phyloP scores from a whole-genome alignment of 2,888 invertebrate species.

The Nemapogon koenigi region DNA sequence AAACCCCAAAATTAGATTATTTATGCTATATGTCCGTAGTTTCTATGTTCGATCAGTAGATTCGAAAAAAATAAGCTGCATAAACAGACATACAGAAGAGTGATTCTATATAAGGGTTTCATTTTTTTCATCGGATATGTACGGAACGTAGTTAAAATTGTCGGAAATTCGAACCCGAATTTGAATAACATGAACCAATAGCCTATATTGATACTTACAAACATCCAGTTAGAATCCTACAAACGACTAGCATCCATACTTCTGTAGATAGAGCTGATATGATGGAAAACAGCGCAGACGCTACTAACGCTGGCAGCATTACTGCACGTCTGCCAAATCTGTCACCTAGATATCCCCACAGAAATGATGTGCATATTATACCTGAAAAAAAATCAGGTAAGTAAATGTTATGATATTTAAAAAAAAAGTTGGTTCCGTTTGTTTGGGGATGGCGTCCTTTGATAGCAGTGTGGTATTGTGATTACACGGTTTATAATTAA shows the following conservation, averaged over 20 bases:
- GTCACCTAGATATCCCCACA: slow-evolving; percentile 84
- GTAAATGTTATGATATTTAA: no score
- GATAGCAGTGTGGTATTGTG: no score
- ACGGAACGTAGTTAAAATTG: neutral
- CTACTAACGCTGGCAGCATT: slow-evolving; percentile 51
- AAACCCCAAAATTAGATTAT: no score
- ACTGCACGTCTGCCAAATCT: slow-evolving; percentile 70
- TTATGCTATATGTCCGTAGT: no score
- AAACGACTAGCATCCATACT: slow-evolving; percentile 63
- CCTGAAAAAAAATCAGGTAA: slow-evolving; percentile 54
- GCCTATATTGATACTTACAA: slow-evolving; percentile 37
- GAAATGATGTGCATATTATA: slow-evolving; percentile 74
- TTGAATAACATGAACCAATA: neutral
- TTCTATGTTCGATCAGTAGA: no score
- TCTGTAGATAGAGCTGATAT: slow-evolving; percentile 66
- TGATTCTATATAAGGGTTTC: no score
- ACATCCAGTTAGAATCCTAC: slow-evolving; percentile 73
- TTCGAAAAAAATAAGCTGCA: no score
- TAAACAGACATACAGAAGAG: no score
- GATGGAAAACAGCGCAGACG: slow-evolving; percentile 61
- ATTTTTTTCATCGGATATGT: no score
- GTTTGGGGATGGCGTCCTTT: no score
- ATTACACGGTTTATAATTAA: no score
- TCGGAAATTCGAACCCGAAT: neutral
- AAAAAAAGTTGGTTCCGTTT: no score